Percentiles rank a stretch among this genome's conserved stretches.
phyloP scores from a whole-genome alignment of 1,140 invertebrate genomes.

The Berghia stephanieae region DNA sequence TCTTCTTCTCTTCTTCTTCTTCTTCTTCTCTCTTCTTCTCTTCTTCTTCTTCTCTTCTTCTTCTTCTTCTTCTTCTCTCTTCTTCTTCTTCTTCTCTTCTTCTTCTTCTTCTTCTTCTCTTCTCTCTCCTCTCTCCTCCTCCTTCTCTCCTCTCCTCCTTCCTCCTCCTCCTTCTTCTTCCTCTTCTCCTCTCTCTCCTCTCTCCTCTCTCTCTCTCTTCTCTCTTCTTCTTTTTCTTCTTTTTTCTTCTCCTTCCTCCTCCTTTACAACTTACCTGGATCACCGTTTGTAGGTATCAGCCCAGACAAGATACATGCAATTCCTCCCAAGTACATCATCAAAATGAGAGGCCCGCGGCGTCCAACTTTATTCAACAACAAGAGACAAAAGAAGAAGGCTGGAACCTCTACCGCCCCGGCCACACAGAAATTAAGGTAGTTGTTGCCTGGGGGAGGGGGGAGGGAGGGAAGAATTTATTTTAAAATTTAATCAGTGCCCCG shows the following conservation, averaged over 20 bases:
- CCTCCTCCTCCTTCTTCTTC: not conserved
- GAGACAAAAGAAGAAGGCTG: conserved; percentile 74
- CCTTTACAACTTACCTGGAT: not conserved
- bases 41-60: conserved; percentile 8
- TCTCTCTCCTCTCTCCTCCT: not conserved
- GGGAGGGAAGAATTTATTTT: not conserved
- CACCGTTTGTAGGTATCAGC: conserved; percentile 27
- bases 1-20: conserved; percentile 7
- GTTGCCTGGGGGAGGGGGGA: not conserved
- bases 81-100: not conserved
- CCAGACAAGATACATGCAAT: conserved; percentile 59
- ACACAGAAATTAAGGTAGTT: conserved; percentile 80
- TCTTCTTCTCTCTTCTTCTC: conserved; percentile 7
- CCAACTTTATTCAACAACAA: conserved; percentile 52
- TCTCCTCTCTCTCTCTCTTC: not conserved
- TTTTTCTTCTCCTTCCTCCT: not conserved
- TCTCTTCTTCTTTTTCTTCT: not conserved
- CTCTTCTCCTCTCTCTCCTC: not conserved
- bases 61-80: not conserved
- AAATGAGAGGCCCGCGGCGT: conserved; percentile 74
- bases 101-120: not conserved
- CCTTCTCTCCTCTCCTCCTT: not conserved
- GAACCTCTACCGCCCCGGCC: conserved; percentile 80
- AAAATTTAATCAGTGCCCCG: not conserved
- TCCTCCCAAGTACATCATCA: conserved; percentile 77